phyloP scores from a whole-genome alignment of 2,113 vertebrate genomes.

The Drymodes brunneopygia region DNA sequence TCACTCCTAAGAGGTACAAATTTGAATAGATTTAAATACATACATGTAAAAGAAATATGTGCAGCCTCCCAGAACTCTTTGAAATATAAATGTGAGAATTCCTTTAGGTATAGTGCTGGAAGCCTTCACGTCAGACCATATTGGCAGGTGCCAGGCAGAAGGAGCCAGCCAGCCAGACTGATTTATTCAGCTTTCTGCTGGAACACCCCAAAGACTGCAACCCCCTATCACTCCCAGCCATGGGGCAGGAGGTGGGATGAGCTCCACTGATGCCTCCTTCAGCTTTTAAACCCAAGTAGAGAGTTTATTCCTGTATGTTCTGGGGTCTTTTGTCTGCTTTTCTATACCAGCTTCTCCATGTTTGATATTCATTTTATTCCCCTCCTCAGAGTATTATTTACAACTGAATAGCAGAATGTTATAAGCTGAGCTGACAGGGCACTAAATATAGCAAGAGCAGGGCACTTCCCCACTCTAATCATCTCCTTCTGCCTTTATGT shows the following conservation, averaged over 20 bases:
- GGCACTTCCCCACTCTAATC: background rate
- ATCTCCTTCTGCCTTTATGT: constrained; percentile 18
- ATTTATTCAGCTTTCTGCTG: background rate
- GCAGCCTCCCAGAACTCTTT: background rate
- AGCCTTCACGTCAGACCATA: background rate
- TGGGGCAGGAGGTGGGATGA: background rate
- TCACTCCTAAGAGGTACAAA: constrained; percentile 18
- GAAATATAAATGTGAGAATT: constrained; percentile 44
- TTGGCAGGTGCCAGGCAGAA: constrained; percentile 3
- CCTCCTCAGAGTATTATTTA: background rate
- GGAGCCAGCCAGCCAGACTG: background rate
- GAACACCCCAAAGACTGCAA: background rate
- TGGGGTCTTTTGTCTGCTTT: background rate
- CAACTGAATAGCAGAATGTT: background rate
- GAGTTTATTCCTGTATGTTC: background rate
- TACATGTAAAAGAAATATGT: background rate
- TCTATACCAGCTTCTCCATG: background rate
- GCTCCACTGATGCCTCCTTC: background rate
- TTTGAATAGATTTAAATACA: constrained; percentile 45
- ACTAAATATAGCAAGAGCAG: background rate
- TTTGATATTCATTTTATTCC: background rate
- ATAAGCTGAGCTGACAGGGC: background rate
- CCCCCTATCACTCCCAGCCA: rapidly evolving
- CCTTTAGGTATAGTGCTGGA: constrained; percentile 1
- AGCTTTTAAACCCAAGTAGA: background rate